A percentile compares a stretch with the other conserved stretches of the same genome.
These are phyloP conservation scores for Gastracanthus pulcherrimus DNA, from an alignment of 2,888 invertebrate species.

Conservation along the genomic window DNA sequence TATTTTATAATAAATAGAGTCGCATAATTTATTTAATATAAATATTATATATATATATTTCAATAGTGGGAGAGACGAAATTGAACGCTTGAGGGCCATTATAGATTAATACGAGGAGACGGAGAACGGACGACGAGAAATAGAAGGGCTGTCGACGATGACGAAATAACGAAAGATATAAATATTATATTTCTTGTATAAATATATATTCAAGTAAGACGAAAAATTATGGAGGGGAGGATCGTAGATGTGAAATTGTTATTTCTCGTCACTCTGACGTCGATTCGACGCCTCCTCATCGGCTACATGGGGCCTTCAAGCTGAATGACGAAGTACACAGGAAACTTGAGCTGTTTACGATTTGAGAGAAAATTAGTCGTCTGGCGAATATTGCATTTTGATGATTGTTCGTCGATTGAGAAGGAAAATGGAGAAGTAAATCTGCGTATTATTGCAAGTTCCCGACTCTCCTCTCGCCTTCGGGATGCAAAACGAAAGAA, in stretches of 20 bases:
- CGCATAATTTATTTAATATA: too few relatives aligned
- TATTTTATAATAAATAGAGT: too few relatives aligned
- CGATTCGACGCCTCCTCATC: too few relatives aligned
- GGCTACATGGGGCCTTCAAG: neutral
- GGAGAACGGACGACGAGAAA: constrained; percentile 8
- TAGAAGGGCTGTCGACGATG: constrained; percentile 2
- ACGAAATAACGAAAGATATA: constrained; percentile 16
- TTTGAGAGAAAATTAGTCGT: constrained; percentile 30
- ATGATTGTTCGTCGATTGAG: constrained; percentile 31
- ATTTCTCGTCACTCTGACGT: constrained; percentile 18
- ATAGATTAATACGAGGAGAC: constrained; percentile 1
- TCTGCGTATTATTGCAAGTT: constrained; percentile 49
- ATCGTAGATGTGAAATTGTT: constrained; percentile 6
- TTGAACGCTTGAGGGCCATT: neutral
- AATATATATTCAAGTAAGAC: constrained; percentile 30
- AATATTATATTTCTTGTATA: constrained; percentile 43
- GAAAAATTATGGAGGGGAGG: neutral
- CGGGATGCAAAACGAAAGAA: constrained; percentile 45
- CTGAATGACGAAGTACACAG: neutral
- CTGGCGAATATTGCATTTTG: neutral
- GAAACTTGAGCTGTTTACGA: neutral
- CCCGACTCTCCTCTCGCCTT: constrained; percentile 31
- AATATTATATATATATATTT: too few relatives aligned
- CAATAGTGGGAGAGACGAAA: neutral
- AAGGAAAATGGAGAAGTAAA: neutral